A percentile compares a stretch with the other conserved stretches of the same genome.
Conservation (phyloP, 2,797 vertebrate genomes). For the Myotis pilosus region DNA sequence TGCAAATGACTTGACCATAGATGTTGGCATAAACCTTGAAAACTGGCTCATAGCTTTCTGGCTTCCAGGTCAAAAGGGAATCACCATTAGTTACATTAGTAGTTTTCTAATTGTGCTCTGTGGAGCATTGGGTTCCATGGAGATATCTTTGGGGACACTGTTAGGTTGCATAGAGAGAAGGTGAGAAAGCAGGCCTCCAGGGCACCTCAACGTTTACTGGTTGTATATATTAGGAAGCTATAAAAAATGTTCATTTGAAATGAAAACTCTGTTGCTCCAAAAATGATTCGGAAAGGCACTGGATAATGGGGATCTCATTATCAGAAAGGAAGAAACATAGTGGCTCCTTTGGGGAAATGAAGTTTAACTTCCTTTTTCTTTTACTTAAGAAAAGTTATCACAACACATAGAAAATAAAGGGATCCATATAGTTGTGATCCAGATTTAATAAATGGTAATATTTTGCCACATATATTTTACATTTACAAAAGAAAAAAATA, state of each 20-base stretch:
- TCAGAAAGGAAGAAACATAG: neutral
- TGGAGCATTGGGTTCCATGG: neutral
- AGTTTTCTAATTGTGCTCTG: neutral
- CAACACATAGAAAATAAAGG: neutral
- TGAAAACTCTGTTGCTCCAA: constrained; percentile 23
- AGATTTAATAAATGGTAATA: constrained; percentile 6
- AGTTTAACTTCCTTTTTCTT: constrained; percentile 39
- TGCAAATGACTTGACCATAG: neutral
- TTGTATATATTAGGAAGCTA: constrained; percentile 10
- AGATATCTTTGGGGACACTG: neutral
- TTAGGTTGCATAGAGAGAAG: neutral
- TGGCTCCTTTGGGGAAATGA: constrained; percentile 33
- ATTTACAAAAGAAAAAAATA: neutral
- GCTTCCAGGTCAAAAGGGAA: neutral
- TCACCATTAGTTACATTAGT: neutral
- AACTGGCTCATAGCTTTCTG: neutral
- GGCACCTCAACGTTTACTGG: constrained; percentile 22
- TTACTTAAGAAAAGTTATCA: constrained; percentile 28
- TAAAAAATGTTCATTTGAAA: constrained; percentile 51
- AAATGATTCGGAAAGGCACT: constrained; percentile 22
- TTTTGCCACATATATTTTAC: constrained; percentile 23
- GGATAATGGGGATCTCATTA: constrained; percentile 57
- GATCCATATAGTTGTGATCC: neutral
- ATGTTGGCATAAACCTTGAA: neutral
- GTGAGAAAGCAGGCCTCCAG: neutral